Base-by-base conservation (phyloP, 2,113 vertebrate genomes). In the Aptenodytes patagonicus region DNA sequence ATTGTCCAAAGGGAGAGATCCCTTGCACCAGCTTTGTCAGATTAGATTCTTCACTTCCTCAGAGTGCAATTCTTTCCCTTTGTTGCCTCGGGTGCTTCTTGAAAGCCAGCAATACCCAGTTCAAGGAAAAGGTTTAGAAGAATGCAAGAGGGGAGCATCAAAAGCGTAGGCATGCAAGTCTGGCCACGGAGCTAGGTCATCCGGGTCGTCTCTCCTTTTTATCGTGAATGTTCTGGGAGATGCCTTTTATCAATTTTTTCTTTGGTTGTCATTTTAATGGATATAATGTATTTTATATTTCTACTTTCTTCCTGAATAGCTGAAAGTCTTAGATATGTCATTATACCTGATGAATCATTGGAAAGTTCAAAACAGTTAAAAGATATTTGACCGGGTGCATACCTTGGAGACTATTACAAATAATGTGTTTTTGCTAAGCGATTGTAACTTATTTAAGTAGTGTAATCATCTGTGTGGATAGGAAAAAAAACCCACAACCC, bases 81-180 rank as follows among this genome's bases (percentile, higher is more conserved):
- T 71, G 44, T 68, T 95, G 55, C 36, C 15, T 61, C 3, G 1
- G 42, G 29, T 89, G 61, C 38, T 92, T 71, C 85, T 79, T 82
- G 78, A 89, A 81, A 71, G 60, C 32, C 2, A 4, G 21, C 31
- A 60, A 34, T 64, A 5, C n/a, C 8, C 47, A 55, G 19, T 46
- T 84, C 22, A 83, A 73, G 49, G 49, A 55, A 57, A 31, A 38
- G 44, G 7, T 47, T 89, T 89, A 60, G 70, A 60, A 86, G 11
- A 36, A 47, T 17, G 19, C 17, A 28, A 55, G n/a, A 90, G n/a
- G 28, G 47, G 47, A 79, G 7, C 51, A 9, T 38, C 19, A 40
- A 20, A 85, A 77, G 21, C 0, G 0, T 44, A 54, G 54, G 44
- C 0, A 1, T 8, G 6, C 2, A 6, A 58, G 36, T 49, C 68